Evolutionary conservation across 2,113 vertebrate genomes (phyloP).

Genomic region (Cephalopterus ornatus): DNA sequence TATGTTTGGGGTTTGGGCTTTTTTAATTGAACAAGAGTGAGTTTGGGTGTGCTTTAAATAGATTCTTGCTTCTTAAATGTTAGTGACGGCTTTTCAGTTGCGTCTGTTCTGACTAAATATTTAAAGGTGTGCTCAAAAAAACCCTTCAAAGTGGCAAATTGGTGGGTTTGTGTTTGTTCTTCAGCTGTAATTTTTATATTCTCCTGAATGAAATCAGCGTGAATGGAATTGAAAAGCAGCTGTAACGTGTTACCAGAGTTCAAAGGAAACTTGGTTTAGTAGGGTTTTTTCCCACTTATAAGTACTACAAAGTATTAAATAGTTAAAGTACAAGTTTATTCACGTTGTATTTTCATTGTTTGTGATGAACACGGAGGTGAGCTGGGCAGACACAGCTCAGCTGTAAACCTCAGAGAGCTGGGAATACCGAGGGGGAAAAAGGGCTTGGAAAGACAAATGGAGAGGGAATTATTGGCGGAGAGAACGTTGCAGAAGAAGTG

Average conservation of each 20-base stretch:
- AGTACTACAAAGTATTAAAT: neutral
- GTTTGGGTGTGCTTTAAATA: neutral
- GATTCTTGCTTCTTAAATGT: neutral
- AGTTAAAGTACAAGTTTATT: neutral
- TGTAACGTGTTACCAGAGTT: neutral
- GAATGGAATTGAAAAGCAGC: neutral
- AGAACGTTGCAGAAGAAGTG: neutral
- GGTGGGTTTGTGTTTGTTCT: neutral
- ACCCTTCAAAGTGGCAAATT: fast-evolving
- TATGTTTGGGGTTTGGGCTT: no score
- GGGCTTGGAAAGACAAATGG: neutral
- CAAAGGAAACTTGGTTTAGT: neutral
- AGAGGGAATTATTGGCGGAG: neutral
- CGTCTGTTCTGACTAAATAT: neutral
- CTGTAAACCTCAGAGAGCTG: neutral
- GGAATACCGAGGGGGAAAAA: neutral
- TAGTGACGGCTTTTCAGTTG: neutral
- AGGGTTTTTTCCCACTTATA: neutral
- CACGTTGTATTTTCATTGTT: neutral
- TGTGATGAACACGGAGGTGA: neutral
- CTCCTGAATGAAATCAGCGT: neutral
- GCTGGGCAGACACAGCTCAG: neutral
- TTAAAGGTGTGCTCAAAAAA: neutral
- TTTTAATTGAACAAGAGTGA: neutral
- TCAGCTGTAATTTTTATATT: neutral